These are phyloP conservation scores for Dione juno DNA, from an alignment of 2,888 invertebrate genomes.

Conservation along the genomic window DNA sequence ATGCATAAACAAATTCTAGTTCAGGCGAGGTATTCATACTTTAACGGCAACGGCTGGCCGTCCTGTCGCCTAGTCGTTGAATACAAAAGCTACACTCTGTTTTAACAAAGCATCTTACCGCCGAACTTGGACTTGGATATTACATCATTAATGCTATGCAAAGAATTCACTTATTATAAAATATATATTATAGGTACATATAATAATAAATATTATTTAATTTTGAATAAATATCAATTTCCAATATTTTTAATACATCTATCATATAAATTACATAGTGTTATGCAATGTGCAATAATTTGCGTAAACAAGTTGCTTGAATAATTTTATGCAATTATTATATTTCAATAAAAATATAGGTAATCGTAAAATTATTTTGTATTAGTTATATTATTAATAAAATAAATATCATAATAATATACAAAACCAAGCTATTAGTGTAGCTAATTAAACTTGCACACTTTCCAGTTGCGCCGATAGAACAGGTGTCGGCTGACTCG, in stretches of 20 bases:
- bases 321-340: background rate
- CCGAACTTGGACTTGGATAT: slow-evolving; percentile 40
- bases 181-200: background rate
- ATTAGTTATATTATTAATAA: no score
- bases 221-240: no score
- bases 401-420: background rate
- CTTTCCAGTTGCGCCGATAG: slow-evolving; percentile 32
- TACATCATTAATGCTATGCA: slow-evolving; percentile 42
- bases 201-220: no score
- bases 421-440: background rate
- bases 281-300: background rate
- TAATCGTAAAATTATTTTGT: background rate
- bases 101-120: slow-evolving; percentile 29
- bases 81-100: slow-evolving; percentile 29
- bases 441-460: background rate
- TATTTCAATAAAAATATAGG: background rate
- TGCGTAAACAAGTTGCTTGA: background rate
- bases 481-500: slow-evolving; percentile 40
- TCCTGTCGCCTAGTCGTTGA: slow-evolving; percentile 23
- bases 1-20: slow-evolving; percentile 50
- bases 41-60: slow-evolving; percentile 22
- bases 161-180: background rate
- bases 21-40: slow-evolving; percentile 38
- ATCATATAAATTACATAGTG: no score
- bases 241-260: no score